A percentile compares a stretch with the other conserved stretches of the same genome.
Conservation (phyloP, 2,113 vertebrate genomes). For the Pipra filicauda region DNA sequence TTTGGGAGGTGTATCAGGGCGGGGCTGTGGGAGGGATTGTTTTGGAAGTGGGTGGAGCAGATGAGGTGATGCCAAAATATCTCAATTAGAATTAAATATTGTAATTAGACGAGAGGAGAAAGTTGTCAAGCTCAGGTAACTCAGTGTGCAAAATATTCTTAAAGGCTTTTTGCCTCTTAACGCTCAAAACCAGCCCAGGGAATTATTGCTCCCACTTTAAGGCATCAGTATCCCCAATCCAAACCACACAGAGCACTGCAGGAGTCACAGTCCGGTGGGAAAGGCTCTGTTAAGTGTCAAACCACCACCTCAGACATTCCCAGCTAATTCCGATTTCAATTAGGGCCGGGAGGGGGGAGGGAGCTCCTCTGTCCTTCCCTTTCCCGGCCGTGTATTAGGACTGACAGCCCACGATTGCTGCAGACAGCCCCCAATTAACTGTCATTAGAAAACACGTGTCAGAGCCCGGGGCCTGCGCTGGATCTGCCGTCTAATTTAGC, state of each 20-base stretch:
- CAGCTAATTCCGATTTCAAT: slow-evolving; percentile 62
- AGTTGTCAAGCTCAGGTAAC: no score
- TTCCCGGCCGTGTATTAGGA: slow-evolving; percentile 75
- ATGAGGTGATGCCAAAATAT: no score
- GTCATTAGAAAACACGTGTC: slow-evolving; percentile 95
- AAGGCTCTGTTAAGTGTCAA: slow-evolving; percentile 48
- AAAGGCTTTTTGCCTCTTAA: no score
- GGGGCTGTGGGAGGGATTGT: no score
- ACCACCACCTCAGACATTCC: slow-evolving; percentile 42
- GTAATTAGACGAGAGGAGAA: no score
- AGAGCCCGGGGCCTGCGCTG: slow-evolving; percentile 75
- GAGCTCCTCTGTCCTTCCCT: slow-evolving; percentile 72
- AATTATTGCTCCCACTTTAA: no score
- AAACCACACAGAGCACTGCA: background rate
- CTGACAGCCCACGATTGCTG: slow-evolving; percentile 86
- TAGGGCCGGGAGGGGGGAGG: slow-evolving; percentile 41
- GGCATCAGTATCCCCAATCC: background rate
- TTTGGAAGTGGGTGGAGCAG: no score
- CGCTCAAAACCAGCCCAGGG: no score
- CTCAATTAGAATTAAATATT: no score
- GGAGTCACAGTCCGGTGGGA: background rate
- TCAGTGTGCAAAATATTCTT: no score
- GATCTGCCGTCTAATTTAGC: slow-evolving; percentile 72
- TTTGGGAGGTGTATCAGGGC: no score
- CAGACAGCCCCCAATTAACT: slow-evolving; percentile 93